Evolutionary conservation across 2,888 invertebrate species (phyloP).

Genomic region (Chrysolina americana): DNA sequence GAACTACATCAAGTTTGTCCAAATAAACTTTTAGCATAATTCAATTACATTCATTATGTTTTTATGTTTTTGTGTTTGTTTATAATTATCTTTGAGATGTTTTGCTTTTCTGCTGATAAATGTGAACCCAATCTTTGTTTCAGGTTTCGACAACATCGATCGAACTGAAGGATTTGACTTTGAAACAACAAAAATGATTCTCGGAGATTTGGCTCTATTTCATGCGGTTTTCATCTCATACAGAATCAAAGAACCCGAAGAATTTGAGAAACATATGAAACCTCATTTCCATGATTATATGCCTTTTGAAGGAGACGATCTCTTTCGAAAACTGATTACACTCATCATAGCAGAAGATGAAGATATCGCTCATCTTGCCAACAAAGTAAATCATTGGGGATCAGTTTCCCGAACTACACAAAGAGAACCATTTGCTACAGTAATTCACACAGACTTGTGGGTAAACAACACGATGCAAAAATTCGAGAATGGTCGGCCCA

Average conservation of each 20-base stretch:
- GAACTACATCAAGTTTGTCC: no score
- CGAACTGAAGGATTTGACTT: constrained; percentile 71
- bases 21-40: no score
- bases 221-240: constrained; percentile 73
- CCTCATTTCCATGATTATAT: constrained; percentile 57
- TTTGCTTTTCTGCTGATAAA: no score
- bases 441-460: constrained; percentile 60
- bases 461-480: constrained; percentile 74
- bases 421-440: constrained; percentile 67
- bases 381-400: neutral
- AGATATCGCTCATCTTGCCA: constrained; percentile 13
- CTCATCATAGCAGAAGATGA: constrained; percentile 28
- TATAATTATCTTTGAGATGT: no score
- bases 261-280: neutral
- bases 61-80: no score
- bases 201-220: constrained; percentile 71
- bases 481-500: constrained; percentile 58
- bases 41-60: no score
- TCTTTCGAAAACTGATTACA: neutral
- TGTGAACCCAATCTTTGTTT: constrained; percentile 31
- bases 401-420: neutral
- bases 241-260: constrained; percentile 61
- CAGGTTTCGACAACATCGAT: constrained; percentile 70
- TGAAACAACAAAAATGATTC: constrained; percentile 68
- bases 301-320: neutral